Conservation (phyloP, 2,797 vertebrate genomes). For the Mallotus villosus region DNA sequence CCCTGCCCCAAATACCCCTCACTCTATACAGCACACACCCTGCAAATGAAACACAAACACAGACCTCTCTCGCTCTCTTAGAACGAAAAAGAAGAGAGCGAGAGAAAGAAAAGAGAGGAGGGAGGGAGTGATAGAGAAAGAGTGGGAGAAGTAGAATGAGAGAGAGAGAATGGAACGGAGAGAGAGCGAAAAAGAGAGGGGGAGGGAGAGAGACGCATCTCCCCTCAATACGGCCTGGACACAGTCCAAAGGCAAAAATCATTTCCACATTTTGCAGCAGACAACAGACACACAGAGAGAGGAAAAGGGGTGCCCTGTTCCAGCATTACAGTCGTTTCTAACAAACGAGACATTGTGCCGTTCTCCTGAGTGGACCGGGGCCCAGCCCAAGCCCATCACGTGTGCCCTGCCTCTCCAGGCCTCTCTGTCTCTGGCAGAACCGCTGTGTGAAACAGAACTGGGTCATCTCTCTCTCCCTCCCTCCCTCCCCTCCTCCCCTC, state of each 20-base stretch:
- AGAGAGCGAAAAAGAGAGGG: constrained; percentile 34
- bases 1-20: constrained; percentile 22
- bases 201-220: constrained; percentile 48
- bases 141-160: constrained; percentile 18
- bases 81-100: constrained; percentile 2
- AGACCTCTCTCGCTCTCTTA: constrained; percentile 36
- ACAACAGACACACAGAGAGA: constrained; percentile 70
- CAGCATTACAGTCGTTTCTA: constrained; percentile 70
- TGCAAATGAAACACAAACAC: constrained; percentile 40
- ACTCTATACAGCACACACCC: constrained; percentile 43
- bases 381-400: constrained; percentile 70
- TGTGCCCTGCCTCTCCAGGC: constrained; percentile 62
- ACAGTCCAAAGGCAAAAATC: constrained; percentile 79
- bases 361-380: constrained; percentile 70
- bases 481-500: not conserved
- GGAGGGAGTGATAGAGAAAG: constrained; percentile 25
- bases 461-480: constrained; percentile 61
- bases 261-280: constrained; percentile 81
- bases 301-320: constrained; percentile 67
- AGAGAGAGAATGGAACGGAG: constrained; percentile 36
- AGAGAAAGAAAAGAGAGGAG: not conserved
- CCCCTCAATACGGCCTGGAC: constrained; percentile 73
- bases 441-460: constrained; percentile 70
- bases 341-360: constrained; percentile 77
- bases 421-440: constrained; percentile 65